Evolutionary conservation across 2,888 invertebrate species (phyloP).

Genomic region (Pristionchus entomophagus): DNA sequence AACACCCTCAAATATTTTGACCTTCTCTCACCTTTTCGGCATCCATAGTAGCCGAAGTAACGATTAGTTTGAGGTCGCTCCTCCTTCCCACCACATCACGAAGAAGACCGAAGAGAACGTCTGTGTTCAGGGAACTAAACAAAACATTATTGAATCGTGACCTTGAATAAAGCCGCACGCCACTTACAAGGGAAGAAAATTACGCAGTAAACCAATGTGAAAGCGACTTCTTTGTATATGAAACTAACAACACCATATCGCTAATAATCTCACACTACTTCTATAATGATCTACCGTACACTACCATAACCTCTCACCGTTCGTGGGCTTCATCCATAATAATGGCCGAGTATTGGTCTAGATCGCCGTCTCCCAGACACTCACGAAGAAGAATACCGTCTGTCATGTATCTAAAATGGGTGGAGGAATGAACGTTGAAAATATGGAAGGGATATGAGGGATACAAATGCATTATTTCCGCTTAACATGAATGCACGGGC

Average conservation of each 20-base stretch:
- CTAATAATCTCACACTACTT: too few species aligned
- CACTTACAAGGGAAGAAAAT: too few species aligned
- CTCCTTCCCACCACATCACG: conserved; percentile 85
- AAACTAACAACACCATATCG: too few species aligned
- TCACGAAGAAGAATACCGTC: conserved; percentile 97
- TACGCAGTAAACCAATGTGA: too few species aligned
- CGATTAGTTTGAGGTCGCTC: conserved; percentile 92
- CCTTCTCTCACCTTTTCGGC: conserved; percentile 83
- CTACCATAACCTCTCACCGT: conserved; percentile 77
- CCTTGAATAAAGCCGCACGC: too few species aligned
- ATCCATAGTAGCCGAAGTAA: conserved; percentile 99
- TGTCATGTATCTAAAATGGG: conserved; percentile 90
- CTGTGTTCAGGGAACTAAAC: conserved; percentile 88
- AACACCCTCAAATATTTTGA: too few species aligned
- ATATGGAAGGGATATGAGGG: too few species aligned
- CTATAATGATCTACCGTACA: too few species aligned
- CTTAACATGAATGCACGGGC: too few species aligned
- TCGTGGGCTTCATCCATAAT: conserved; percentile 99
- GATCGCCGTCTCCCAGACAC: conserved; percentile 93
- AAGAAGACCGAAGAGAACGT: conserved; percentile 90
- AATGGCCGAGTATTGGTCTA: conserved; percentile 96
- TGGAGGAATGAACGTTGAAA: too few species aligned
- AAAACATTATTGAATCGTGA: background rate
- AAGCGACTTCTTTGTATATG: too few species aligned
- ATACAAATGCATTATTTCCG: too few species aligned